phyloP scores from a whole-genome alignment of 2,797 vertebrate species.

The Fringilla coelebs region DNA sequence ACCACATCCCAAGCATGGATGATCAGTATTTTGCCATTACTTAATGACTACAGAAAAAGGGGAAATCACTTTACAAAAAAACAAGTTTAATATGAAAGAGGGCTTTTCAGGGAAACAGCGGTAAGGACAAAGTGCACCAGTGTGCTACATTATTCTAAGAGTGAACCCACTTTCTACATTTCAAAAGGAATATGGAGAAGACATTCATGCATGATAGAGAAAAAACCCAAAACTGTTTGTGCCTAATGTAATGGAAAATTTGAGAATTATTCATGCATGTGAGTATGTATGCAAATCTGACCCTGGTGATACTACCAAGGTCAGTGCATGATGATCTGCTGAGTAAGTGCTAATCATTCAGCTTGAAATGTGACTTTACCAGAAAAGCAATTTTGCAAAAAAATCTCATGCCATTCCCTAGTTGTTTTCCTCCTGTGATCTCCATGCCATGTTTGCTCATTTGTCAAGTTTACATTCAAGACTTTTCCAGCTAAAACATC shows the following conservation, averaged over 20 bases:
- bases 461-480: not conserved
- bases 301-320: not conserved
- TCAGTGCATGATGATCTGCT: constrained; percentile 21
- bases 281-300: constrained; percentile 31
- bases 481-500: not conserved
- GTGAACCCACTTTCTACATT: not conserved
- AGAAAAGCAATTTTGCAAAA: constrained; percentile 2
- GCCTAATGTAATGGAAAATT: constrained; percentile 48
- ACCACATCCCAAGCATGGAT: not conserved
- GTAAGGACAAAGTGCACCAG: not conserved
- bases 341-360: constrained; percentile 42
- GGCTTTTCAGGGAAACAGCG: not conserved
- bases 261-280: constrained; percentile 11
- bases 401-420: not conserved
- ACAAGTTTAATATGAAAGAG: not conserved
- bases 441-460: not conserved
- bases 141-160: not conserved
- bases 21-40: not conserved
- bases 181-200: not conserved
- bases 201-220: not conserved
- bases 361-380: constrained; percentile 29
- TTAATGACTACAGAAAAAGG: not conserved
- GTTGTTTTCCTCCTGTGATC: not conserved
- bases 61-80: not conserved
- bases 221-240: not conserved